Evolutionary conservation across 2,888 invertebrate species (phyloP), one percentile per base, ranked within the genome.

Genomic region (Chymomyza caudatula): DNA sequence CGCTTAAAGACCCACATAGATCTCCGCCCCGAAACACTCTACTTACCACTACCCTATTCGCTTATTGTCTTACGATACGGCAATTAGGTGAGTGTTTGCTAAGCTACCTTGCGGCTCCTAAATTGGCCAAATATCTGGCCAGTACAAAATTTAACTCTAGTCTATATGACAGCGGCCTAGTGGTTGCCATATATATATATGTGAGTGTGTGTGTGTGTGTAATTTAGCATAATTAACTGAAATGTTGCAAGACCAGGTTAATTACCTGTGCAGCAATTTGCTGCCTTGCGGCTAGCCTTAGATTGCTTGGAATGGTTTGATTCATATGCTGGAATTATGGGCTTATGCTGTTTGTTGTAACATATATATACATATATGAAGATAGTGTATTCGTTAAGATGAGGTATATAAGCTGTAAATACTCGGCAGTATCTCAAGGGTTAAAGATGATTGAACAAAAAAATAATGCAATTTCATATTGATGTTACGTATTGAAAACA

Each of bases 191-290:
- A 37, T 11, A 3, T 29, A 20, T 22, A 20, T 66, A 17, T 37
- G 37, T 53, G 42, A 19, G 51, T 62, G 69, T 23, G 54, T 49
- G 43, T 13, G 25, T 25, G 54, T 42, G 11, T 37, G 47, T 56
- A 65, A 44, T 65, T 62, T 66, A 57, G 57, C 68, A 63, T 77
- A 77, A 73, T 75, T 73, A 70, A 64, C 67, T 65, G 43, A 57
- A 63, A 56, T 68, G 60, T 58, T 57, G 29, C 13, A 53, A 22
- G 59, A 20, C 29, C 4, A n/a, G 65, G 69, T 72, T 77, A 68
- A 70, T 77, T 65, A 65, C 63, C 8, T 23, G 49, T 20, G 6
- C 15, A 25, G 29, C 51, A 60, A 43, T 61, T 61, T 61, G 22
- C 51, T 20, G 29, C 29, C 29, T 37, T 37, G 11, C 11, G 49